Conservation (phyloP, 2,888 invertebrate genomes). For the Hemaris fuciformis region DNA sequence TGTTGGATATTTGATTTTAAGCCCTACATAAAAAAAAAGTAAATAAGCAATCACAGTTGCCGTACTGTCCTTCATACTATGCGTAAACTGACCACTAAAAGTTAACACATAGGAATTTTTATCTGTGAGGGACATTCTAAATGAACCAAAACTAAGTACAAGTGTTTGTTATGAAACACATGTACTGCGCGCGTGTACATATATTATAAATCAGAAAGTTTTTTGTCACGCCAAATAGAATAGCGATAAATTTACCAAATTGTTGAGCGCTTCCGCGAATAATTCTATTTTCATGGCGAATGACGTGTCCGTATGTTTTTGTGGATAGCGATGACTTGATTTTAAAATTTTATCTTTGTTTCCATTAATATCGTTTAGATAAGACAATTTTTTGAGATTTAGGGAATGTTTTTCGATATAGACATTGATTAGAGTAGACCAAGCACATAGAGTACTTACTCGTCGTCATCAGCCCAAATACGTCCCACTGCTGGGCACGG, state of each 20-base stretch:
- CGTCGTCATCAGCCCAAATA: too few species aligned
- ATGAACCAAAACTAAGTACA: conserved; percentile 22
- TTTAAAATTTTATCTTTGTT: too few species aligned
- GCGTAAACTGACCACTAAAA: conserved; percentile 37
- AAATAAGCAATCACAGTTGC: too few species aligned
- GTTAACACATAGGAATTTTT: conserved; percentile 55
- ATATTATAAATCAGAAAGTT: conserved; percentile 7
- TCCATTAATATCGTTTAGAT: too few species aligned
- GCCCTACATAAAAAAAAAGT: too few species aligned
- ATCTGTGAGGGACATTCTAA: conserved; percentile 45
- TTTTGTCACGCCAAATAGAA: background rate
- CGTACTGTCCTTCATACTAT: conserved; percentile 6
- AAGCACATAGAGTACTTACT: too few species aligned
- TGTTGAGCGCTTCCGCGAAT: background rate
- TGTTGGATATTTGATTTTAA: too few species aligned
- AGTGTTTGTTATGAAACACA: background rate
- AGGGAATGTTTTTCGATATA: too few species aligned
- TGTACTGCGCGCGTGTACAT: background rate
- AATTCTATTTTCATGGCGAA: background rate
- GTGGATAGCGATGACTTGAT: background rate
- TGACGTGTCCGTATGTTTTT: background rate
- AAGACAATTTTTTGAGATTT: too few species aligned
- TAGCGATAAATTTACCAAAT: background rate
- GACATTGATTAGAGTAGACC: too few species aligned
- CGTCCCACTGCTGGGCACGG: too few species aligned